Evolutionary conservation across 2,888 invertebrate species (phyloP).

Genomic region (Agelastica alni): DNA sequence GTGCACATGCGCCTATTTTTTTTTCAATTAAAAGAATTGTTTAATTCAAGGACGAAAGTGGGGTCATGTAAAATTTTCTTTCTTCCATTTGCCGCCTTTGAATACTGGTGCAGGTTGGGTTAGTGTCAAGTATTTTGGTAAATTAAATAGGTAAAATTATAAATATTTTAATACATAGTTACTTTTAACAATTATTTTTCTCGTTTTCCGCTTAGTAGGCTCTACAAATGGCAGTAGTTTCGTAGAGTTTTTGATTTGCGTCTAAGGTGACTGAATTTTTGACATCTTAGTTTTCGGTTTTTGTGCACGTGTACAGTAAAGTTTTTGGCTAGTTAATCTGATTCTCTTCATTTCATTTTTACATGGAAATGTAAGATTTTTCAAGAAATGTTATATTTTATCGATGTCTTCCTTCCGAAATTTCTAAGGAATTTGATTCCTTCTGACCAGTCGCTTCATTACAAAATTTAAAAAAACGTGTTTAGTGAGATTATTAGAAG

Average conservation of each 20-base stretch:
- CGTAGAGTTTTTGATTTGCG: slow-evolving; percentile 20
- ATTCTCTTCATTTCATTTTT: not conserved
- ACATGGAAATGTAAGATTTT: slow-evolving; percentile 1
- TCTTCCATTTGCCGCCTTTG: slow-evolving; percentile 34
- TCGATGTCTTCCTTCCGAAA: not conserved
- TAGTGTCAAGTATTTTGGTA: not conserved
- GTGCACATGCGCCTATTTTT: not conserved
- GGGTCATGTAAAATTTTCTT: slow-evolving; percentile 25
- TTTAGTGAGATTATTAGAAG: not conserved
- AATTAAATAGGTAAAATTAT: slow-evolving; percentile 25
- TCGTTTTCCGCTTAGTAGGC: slow-evolving; percentile 20
- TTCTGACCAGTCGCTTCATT: not conserved
- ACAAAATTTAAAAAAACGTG: not conserved
- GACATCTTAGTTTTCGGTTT: slow-evolving; percentile 31
- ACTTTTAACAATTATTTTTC: not conserved
- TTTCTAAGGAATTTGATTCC: not conserved
- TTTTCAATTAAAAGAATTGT: not conserved
- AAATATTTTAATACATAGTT: slow-evolving; percentile 1
- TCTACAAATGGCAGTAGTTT: slow-evolving; percentile 9
- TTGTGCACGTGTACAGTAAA: slow-evolving; percentile 34
- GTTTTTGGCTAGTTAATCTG: not conserved
- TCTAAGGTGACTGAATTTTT: slow-evolving; percentile 28
- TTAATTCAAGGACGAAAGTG: slow-evolving; percentile 8
- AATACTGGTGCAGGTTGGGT: slow-evolving; percentile 25
- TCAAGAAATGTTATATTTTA: not conserved